Conservation (phyloP, 2,113 vertebrate genomes). For the Gallinago undulata region DNA sequence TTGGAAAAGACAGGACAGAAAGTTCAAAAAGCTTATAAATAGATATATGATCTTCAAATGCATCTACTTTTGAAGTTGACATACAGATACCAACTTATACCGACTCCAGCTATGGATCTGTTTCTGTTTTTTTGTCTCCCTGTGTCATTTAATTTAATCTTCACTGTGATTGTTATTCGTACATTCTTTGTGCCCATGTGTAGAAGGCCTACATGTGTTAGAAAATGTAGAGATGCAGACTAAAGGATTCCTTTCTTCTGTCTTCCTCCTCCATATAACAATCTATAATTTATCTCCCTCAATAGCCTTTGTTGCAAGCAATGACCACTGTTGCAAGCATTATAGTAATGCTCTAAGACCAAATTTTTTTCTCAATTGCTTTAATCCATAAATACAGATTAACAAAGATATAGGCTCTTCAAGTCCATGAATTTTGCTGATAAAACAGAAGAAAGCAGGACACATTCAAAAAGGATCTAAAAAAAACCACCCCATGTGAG, state of each 20-base stretch:
- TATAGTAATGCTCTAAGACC: not conserved
- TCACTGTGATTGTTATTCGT: not conserved
- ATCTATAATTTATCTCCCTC: not conserved
- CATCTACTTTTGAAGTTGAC: not conserved
- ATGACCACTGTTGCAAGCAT: not conserved
- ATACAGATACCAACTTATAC: not conserved
- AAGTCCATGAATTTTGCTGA: not conserved
- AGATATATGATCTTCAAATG: not conserved
- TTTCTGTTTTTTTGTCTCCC: not conserved
- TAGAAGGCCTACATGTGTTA: not conserved
- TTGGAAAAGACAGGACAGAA: not conserved
- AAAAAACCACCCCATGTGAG: not conserved
- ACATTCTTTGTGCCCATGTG: not conserved
- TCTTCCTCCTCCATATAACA: not conserved
- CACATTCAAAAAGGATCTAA: not conserved
- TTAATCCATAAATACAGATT: not conserved
- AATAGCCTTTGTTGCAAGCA: too few species aligned
- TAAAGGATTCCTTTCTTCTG: not conserved
- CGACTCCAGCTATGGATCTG: not conserved
- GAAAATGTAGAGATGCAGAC: not conserved
- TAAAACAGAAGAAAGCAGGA: accelerated
- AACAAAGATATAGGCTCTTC: not conserved
- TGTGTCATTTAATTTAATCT: not conserved
- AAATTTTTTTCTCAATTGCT: not conserved
- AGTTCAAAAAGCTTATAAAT: not conserved